These are phyloP conservation scores for Trichoplusia ni DNA, from an alignment of 1,140 invertebrate species.

Conservation along the genomic window DNA sequence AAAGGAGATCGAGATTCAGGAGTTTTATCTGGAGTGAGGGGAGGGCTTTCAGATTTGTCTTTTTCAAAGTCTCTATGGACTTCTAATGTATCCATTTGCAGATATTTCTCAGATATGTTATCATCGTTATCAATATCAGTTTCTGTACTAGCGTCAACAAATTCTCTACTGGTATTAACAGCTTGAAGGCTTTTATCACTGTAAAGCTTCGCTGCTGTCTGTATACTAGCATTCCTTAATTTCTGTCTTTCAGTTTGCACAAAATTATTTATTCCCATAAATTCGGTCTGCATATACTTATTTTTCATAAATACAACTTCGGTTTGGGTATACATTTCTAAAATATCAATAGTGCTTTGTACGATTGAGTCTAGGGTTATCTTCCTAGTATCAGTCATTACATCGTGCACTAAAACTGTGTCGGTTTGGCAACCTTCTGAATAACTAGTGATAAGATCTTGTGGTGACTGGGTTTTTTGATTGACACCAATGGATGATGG, in stretches of 20 bases:
- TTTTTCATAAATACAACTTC: conserved; percentile 63
- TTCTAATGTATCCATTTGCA: conserved; percentile 12
- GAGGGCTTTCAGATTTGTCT: conserved; percentile 74
- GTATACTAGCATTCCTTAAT: conserved; percentile 47
- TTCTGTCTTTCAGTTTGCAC: conserved; percentile 67
- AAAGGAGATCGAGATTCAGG: conserved; percentile 49
- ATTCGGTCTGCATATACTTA: conserved; percentile 64
- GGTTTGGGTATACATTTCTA: conserved; percentile 72
- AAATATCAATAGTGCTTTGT: conserved; percentile 55
- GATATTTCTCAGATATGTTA: conserved; percentile 31
- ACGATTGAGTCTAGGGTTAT: conserved; percentile 64
- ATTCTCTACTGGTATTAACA: conserved; percentile 33
- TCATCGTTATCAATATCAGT: conserved; percentile 37
- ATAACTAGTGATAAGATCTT: conserved; percentile 58
- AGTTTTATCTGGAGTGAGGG: conserved; percentile 66
- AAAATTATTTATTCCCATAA: conserved; percentile 43
- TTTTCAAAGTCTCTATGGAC: conserved; percentile 17
- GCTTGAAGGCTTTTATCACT: conserved; percentile 51
- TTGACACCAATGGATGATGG: conserved; percentile 68
- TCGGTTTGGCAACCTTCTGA: conserved; percentile 75
- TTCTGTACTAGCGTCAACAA: conserved; percentile 42
- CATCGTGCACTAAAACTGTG: conserved; percentile 66
- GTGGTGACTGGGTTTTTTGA: conserved; percentile 62
- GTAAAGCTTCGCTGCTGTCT: conserved; percentile 49
- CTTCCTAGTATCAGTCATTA: conserved; percentile 67